A percentile compares a stretch with the other conserved stretches of the same genome.
Evolutionary conservation across 2,797 vertebrate genomes (phyloP).

Genomic region (Lepidocolaptes lacrymiger): DNA sequence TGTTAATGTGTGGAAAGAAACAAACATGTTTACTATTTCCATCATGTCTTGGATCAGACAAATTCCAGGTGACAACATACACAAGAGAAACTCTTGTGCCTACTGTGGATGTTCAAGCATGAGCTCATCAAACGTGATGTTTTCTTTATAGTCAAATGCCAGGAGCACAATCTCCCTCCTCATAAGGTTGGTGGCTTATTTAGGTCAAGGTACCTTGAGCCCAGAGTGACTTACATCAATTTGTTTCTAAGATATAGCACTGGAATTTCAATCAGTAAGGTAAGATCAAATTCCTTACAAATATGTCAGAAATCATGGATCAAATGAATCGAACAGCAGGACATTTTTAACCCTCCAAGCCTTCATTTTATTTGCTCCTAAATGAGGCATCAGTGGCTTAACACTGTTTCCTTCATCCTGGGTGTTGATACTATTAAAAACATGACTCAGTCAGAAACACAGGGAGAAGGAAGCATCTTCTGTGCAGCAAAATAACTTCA

Average conservation of each 20-base stretch:
- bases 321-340: background rate
- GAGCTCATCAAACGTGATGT: rapidly evolving
- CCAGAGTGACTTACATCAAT: background rate
- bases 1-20: background rate
- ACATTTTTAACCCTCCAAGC: background rate
- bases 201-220: background rate
- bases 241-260: background rate
- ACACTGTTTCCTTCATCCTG: background rate
- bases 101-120: background rate
- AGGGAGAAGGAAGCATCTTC: background rate
- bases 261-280: background rate
- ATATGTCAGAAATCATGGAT: background rate
- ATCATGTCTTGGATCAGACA: background rate
- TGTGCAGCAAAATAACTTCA: background rate
- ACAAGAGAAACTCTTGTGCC: background rate
- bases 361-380: background rate
- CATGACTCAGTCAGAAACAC: background rate
- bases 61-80: background rate
- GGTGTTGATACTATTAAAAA: background rate
- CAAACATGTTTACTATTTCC: background rate
- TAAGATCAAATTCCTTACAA: background rate
- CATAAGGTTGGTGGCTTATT: background rate
- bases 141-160: background rate
- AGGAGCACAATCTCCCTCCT: background rate
- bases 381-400: background rate